Evolutionary conservation across 2,113 vertebrate genomes (phyloP), one percentile per base, ranked within the genome.

Genomic region (Rostratula benghalensis): DNA sequence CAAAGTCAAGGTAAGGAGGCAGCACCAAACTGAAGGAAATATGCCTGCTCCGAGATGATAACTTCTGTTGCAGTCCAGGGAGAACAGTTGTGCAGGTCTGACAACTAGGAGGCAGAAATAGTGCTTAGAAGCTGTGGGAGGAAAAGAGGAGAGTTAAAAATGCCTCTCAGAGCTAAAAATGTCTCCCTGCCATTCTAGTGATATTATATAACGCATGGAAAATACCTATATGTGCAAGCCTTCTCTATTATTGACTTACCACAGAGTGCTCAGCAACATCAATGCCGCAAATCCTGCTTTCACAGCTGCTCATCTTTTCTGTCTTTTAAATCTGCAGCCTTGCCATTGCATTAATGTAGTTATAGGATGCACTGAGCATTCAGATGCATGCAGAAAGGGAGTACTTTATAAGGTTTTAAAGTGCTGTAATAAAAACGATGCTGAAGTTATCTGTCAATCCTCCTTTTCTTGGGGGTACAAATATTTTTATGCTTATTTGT

Each of bases 271-370:
- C 54, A 82, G 22, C 21, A 74, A 35, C 68, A 41, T 28, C 39
- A 20, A 20, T 48, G 53, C 30, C 50, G n/a, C 22, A 86, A 93
- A 19, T 20, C 21, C 30, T 18, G 5, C 18, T 74, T 76, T 77
- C 39, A 39, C 7, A 5, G 56, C 67, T 61, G n/a, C 41, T 83
- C 35, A 54, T 16, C 6, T 89, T 79, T 65, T 28, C 13, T 54
- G 18, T 25, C 17, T 73, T 69, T 82, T 54, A 2, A 1, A 28
- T 61, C 25, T 63, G 31, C 23, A 81, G n/a, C 23, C 13, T 53
- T 63, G 19, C 4, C 14, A 9, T 12, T 25, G 9, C 0, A 0
- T 8, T 45, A 19, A 18, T 28, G 21, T 12, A 59, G 13, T 9
- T 30, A 15, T 54, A 63, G 41, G 28, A 15, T 59, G 39, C n/a